Percentiles rank a stretch among this genome's conserved stretches.
phyloP scores from a whole-genome alignment of 2,888 invertebrate genomes.

The Eucriotettix oculatus region DNA sequence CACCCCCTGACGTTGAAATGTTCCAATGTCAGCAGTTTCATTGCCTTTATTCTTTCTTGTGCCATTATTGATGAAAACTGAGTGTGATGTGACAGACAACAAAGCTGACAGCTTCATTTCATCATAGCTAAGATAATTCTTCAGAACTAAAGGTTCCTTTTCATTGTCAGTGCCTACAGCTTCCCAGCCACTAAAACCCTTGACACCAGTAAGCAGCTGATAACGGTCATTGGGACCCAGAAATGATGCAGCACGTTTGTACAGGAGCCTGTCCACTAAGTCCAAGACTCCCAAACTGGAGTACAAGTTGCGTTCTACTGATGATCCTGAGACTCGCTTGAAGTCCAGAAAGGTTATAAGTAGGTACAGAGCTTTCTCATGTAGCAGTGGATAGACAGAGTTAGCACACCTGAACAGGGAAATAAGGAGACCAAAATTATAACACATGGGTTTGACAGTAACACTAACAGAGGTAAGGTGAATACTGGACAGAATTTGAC shows the following conservation, averaged over 20 bases:
- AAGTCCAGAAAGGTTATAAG: slow-evolving; percentile 42
- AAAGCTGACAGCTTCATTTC: slow-evolving; percentile 44
- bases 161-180: background rate
- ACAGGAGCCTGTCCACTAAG: slow-evolving; percentile 37
- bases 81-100: slow-evolving; percentile 39
- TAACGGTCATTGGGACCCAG: slow-evolving; percentile 31
- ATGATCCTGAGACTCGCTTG: slow-evolving; percentile 28
- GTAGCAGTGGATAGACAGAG: slow-evolving; percentile 50
- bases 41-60: slow-evolving; percentile 34
- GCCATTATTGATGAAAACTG: slow-evolving; percentile 43
- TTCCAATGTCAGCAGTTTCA: slow-evolving; percentile 26
- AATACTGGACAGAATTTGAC: too few relatives aligned
- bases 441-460: too few relatives aligned
- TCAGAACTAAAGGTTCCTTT: slow-evolving; percentile 21
- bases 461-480: too few relatives aligned
- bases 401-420: background rate
- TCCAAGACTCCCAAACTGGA: slow-evolving; percentile 37
- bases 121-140: slow-evolving; percentile 42
- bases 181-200: background rate
- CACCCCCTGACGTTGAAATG: slow-evolving; percentile 30
- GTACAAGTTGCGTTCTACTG: slow-evolving; percentile 36
- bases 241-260: slow-evolving; percentile 37
- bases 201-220: slow-evolving; percentile 26
- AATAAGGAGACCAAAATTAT: too few relatives aligned
- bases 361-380: slow-evolving; percentile 43